Evolutionary conservation across 2,797 vertebrate genomes (phyloP), one percentile per base, ranked within the genome.

Genomic region (Apogon talboti): DNA sequence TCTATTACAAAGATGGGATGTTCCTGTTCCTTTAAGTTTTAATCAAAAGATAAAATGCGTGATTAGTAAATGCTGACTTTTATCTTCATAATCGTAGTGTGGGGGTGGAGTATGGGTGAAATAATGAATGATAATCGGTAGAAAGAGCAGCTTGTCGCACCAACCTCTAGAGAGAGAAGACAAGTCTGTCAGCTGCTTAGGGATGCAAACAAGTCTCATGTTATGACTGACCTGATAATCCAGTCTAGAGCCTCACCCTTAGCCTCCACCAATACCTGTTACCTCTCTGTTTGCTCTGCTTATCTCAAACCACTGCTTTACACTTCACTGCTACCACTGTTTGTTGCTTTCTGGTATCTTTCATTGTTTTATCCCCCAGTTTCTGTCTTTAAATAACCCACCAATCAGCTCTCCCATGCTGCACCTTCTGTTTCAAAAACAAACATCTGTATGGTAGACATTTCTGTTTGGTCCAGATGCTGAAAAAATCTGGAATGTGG

Each of bases 221-320:
- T 74, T 49, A 66, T n/a, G 51, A 57, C 41, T 63, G 71, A 79
- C 41, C 72, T 43, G 72, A 50, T 88, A 62, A 86, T 82, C 74
- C 67, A 30, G 24, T 62, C 16, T 24, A 68, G 56, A 68, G 50
- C 53, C 18, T 68, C 66, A 67, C 68, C 76, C 82, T 79, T 72
- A 70, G 21, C 65, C 66, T 70, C 60, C 62, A 60, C 47, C 70
- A 42, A 73, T 79, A 81, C 78, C 59, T 76, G 66, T 43, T 51
- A 28, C 52, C 30, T 63, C 57, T 6, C 19, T 11, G 52, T 40
- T 74, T 42, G 65, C 56, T 64, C 19, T 37, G 40, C 38, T 56
- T 62, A 63, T 49, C 47, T 52, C 42, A 28, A 11, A 24, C 8
- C 3, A 3, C 33, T 12, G 16, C 45, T 18, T 44, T 15, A 5